Evolutionary conservation across 2,888 invertebrate species (phyloP).

Genomic region (Busseola fusca): DNA sequence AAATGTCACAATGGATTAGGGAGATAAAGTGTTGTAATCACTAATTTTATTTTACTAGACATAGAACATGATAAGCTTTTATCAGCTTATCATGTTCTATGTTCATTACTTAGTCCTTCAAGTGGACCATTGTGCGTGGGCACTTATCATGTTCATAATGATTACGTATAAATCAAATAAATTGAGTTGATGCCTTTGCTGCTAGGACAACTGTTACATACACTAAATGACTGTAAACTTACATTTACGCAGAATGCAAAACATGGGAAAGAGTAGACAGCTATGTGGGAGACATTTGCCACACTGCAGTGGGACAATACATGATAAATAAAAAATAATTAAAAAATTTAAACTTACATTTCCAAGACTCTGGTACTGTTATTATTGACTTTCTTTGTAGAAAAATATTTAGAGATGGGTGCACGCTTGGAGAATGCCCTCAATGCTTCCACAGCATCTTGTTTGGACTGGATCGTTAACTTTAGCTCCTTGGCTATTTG

Average conservation of each 20-base stretch:
- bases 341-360: slow-evolving; percentile 68
- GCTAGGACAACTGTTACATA: background rate
- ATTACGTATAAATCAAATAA: background rate
- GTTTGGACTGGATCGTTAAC: slow-evolving; percentile 72
- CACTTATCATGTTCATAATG: too few relatives aligned
- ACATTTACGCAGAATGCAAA: background rate
- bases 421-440: slow-evolving; percentile 64
- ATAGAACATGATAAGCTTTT: too few relatives aligned
- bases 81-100: background rate
- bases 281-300: background rate
- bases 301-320: background rate
- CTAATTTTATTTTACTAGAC: background rate
- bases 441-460: slow-evolving; percentile 70
- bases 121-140: too few relatives aligned
- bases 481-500: slow-evolving; percentile 79
- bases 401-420: slow-evolving; percentile 72
- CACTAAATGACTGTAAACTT: background rate
- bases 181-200: background rate
- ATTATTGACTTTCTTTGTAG: slow-evolving; percentile 48
- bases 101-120: too few relatives aligned
- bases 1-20: background rate
- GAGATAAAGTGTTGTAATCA: background rate
- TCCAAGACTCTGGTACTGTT: slow-evolving; percentile 73
- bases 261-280: background rate
- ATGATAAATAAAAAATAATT: background rate